Base-by-base conservation (phyloP, 2,797 vertebrate species). In the Acipenser transmontanus region DNA sequence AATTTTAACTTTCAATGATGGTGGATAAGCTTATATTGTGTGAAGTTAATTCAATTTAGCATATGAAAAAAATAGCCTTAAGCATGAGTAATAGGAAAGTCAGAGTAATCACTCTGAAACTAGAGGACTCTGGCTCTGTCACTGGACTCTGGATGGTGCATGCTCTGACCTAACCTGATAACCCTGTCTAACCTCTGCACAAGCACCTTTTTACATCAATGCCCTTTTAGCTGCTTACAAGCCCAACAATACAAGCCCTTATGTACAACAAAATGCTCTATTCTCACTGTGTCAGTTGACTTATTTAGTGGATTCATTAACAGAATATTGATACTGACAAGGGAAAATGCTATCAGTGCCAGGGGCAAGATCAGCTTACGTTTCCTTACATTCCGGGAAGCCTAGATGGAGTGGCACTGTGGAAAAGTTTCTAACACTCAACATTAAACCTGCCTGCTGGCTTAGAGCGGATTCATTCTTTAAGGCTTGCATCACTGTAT, bases 261-360 rank as follows among this genome's bases (percentile, higher is more conserved):
- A 74, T 68, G 78, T 76, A 78, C 67, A 82, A 85, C 80, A 82
- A 81, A 86, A 73, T 71, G 73, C 69, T 74, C 77, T 78, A 76
- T 73, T 77, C 50, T 81, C 6, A 0, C 68, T 47, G 54, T 85
- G 81, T 83, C 79, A 82, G 81, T 76, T 68, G 76, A 74, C 80
- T 86, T 84, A 85, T 84, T 84, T 79, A 79, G 74, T 73, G 75
- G 79, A 77, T 74, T 87, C 79, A 83, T 84, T 86, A 87, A 82
- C 78, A 80, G 7, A 0, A 62, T 70, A 78, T 78, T 81, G 82
- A 81, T 75, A 83, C 69, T 57, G 8, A 81, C 81, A 74, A 80
- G 56, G 17, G 71, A 68, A 70, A 69, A 62, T 78, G 51, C 72
- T 78, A 72, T 69, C 0, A 0, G 62, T 75, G 81, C 71, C 76